phyloP scores from a whole-genome alignment of 2,888 invertebrate species.

The Zootermopsis nevadensis region DNA sequence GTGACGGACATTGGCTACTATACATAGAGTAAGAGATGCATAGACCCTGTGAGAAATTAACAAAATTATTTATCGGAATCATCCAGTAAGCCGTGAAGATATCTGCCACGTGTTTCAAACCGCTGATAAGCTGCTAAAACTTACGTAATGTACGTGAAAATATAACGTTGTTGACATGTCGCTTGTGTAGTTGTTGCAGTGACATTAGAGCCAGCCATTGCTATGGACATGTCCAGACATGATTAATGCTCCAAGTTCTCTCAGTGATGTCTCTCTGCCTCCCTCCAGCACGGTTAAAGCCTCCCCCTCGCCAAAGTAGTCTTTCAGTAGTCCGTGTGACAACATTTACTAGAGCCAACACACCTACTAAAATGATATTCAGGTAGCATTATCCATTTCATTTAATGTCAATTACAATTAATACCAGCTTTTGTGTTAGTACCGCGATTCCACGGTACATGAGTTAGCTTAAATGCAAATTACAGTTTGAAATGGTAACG shows the following conservation, averaged over 20 bases:
- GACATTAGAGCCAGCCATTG: not conserved
- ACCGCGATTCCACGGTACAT: not conserved
- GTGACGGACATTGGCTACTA: no score
- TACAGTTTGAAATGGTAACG: not conserved
- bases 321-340: not conserved
- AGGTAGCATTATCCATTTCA: not conserved
- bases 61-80: no score
- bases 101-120: no score
- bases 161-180: not conserved
- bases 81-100: no score
- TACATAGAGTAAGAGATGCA: no score
- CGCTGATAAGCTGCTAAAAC: no score
- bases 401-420: not conserved
- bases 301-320: not conserved
- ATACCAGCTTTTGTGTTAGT: not conserved
- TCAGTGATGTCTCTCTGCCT: slow-evolving; percentile 28
- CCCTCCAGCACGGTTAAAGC: not conserved
- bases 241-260: slow-evolving; percentile 31
- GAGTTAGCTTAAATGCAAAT: not conserved
- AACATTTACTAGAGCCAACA: not conserved
- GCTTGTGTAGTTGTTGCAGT: not conserved
- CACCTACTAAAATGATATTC: not conserved
- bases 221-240: slow-evolving; percentile 29
- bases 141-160: no score
- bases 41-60: no score